Evolutionary conservation across 2,113 vertebrate genomes (phyloP).

Genomic region (Terrapene triunguis): DNA sequence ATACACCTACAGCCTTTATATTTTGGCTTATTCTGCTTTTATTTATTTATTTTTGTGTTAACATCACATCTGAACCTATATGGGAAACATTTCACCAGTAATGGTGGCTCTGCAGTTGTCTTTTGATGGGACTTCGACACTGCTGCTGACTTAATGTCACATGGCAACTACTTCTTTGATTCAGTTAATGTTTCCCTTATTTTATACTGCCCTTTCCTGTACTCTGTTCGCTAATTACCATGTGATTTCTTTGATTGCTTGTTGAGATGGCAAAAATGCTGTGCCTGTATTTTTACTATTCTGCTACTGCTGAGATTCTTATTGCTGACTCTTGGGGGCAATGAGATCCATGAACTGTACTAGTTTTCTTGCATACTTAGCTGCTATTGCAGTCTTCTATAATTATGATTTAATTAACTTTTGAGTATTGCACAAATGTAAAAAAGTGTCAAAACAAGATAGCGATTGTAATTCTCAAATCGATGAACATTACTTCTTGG

Average conservation of each 20-base stretch:
- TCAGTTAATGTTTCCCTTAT: background rate
- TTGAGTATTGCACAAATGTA: constrained; percentile 11
- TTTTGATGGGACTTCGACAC: background rate
- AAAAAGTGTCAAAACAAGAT: background rate
- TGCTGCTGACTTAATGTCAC: constrained; percentile 14
- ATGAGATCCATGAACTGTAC: constrained; percentile 38
- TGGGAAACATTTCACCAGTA: background rate
- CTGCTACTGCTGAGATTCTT: constrained; percentile 34
- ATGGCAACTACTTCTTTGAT: background rate
- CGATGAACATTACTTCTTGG: background rate
- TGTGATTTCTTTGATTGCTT: constrained; percentile 37
- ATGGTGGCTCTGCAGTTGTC: background rate
- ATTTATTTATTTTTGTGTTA: background rate
- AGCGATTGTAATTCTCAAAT: background rate
- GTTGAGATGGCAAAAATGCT: constrained; percentile 45
- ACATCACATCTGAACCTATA: background rate
- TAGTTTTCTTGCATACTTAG: constrained; percentile 60
- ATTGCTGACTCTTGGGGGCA: constrained; percentile 27
- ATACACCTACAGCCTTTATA: background rate
- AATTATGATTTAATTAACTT: constrained; percentile 65
- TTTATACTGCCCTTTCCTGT: background rate
- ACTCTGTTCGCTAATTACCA: constrained; percentile 31
- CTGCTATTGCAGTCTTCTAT: constrained; percentile 37
- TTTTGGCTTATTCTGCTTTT: constrained; percentile 5
- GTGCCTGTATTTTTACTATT: constrained; percentile 39